A percentile compares a stretch with the other conserved stretches of the same genome.
Conservation (phyloP, 2,113 vertebrate species). For the Vombatus ursinus region DNA sequence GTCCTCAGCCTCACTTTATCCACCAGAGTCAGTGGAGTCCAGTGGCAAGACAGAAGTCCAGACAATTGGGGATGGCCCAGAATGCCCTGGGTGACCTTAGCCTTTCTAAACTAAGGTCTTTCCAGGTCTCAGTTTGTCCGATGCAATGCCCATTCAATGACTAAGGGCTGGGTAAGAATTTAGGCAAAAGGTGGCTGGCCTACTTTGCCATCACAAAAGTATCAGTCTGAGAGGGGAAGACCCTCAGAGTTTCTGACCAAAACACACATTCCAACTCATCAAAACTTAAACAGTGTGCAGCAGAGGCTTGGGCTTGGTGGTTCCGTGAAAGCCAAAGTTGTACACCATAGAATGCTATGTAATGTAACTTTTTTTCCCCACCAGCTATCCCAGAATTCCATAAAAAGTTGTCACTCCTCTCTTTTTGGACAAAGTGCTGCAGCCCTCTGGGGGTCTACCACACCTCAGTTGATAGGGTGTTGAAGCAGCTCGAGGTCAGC, state of each 20-base stretch:
- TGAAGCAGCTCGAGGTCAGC: constrained; percentile 88
- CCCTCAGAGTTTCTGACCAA: background rate
- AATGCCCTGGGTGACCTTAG: background rate
- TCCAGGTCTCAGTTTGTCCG: background rate
- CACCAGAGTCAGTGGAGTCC: background rate
- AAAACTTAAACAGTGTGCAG: too few species aligned
- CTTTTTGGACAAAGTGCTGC: constrained; percentile 95
- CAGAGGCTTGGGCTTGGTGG: background rate
- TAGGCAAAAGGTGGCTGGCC: background rate
- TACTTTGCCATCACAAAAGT: too few species aligned
- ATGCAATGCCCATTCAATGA: background rate
- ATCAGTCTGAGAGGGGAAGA: background rate
- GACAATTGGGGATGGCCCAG: background rate
- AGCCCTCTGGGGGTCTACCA: constrained; percentile 90
- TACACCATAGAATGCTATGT: background rate
- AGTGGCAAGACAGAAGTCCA: background rate
- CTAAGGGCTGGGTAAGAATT: background rate
- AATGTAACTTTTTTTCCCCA: background rate
- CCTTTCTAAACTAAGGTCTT: background rate
- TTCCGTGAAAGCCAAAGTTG: background rate
- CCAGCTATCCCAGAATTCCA: constrained; percentile 92
- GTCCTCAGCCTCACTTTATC: background rate
- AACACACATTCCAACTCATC: background rate
- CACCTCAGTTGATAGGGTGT: constrained; percentile 90
- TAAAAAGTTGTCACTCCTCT: constrained; percentile 88